Evolutionary conservation across 1,140 invertebrate species (phyloP).

Genomic region (Thrips palmi): DNA sequence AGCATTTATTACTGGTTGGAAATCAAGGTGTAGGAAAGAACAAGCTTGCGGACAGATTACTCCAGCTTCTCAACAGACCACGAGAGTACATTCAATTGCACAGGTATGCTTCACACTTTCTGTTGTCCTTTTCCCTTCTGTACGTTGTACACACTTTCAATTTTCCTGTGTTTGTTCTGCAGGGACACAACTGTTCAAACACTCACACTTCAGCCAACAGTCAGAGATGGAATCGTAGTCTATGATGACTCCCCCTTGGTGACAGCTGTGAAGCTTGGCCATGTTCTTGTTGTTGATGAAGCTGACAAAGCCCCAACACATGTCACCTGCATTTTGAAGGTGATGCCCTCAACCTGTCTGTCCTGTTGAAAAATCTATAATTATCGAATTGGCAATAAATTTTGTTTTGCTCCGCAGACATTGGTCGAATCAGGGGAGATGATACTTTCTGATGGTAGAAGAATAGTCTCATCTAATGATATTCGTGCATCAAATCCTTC

Average conservation of each 20-base stretch:
- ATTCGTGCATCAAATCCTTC: constrained; percentile 19
- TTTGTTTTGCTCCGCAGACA: constrained; percentile 31
- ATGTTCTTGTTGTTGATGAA: constrained; percentile 87
- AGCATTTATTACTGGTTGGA: constrained; percentile 84
- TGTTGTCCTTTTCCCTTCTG: not conserved
- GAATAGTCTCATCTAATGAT: constrained; percentile 46
- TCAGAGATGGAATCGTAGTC: constrained; percentile 69
- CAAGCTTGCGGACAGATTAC: constrained; percentile 84
- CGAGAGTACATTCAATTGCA: constrained; percentile 93
- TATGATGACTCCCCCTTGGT: constrained; percentile 92
- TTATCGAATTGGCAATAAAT: not conserved
- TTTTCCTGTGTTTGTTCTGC: constrained; percentile 11
- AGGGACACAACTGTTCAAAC: constrained; percentile 93
- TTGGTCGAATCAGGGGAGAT: constrained; percentile 88
- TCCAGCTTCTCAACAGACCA: constrained; percentile 74
- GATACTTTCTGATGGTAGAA: constrained; percentile 81
- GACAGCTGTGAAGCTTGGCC: constrained; percentile 71
- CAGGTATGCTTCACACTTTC: constrained; percentile 23
- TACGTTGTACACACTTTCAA: not conserved
- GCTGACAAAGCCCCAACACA: constrained; percentile 94
- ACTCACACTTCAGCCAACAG: constrained; percentile 77
- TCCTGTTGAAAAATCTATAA: not conserved
- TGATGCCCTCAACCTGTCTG: constrained; percentile 13
- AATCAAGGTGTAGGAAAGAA: constrained; percentile 93
- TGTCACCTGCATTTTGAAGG: constrained; percentile 87